Evolutionary conservation across 2,888 invertebrate species (phyloP).

Genomic region (Mesorhabditis belari): DNA sequence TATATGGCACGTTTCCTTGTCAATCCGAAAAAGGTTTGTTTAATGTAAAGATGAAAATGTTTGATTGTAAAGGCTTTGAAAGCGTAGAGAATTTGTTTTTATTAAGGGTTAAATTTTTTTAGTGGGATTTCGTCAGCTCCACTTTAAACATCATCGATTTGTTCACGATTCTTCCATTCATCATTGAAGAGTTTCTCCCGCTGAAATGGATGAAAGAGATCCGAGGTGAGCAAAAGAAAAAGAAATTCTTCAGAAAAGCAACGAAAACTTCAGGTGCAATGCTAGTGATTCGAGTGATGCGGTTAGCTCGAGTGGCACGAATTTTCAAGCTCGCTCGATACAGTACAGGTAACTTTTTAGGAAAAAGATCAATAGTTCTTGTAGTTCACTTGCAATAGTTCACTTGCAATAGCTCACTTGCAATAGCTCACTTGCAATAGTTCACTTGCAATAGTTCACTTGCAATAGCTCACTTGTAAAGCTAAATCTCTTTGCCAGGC

Average conservation of each 20-base stretch:
- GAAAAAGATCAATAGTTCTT: no score
- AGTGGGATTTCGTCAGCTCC: conserved; percentile 36
- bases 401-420: no score
- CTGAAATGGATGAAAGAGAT: conserved; percentile 36
- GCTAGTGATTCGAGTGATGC: conserved; percentile 47
- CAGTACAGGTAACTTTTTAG: conserved; percentile 15
- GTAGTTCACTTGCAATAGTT: no score
- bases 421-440: no score
- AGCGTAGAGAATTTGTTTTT: neutral
- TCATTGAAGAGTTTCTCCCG: conserved; percentile 34
- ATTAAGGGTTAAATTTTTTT: no score
- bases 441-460: no score
- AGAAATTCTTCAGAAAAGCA: neutral
- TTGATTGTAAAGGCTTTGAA: neutral
- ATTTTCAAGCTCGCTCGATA: conserved; percentile 49
- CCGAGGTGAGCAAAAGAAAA: conserved; percentile 17
- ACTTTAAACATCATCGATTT: conserved; percentile 49
- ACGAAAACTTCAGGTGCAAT: conserved; percentile 35
- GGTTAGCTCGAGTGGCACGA: conserved; percentile 44
- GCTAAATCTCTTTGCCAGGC: conserved; percentile 4
- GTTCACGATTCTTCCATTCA: conserved; percentile 41
- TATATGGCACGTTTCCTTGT: conserved; percentile 40
- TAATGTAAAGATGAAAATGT: no score
- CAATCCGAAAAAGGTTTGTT: conserved; percentile 32
- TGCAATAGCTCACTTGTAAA: no score